Evolutionary conservation across 2,113 vertebrate genomes (phyloP), one percentile per base, ranked within the genome.

Genomic region (Spheniscus mendiculus): DNA sequence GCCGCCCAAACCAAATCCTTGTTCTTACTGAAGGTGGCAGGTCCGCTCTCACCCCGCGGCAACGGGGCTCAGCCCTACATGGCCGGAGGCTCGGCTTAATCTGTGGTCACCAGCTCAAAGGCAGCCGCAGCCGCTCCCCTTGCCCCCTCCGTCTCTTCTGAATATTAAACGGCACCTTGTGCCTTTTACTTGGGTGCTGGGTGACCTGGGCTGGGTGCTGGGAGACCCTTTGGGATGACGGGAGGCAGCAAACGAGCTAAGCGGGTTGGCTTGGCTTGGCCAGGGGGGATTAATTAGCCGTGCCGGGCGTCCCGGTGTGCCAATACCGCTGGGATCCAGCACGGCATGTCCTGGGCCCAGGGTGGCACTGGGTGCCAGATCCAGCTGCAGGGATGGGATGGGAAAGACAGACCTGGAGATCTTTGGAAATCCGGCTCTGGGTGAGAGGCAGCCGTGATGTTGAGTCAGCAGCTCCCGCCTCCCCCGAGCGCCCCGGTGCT

Each of bases 281-380:
- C 65, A 1, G 9, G 23, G 87, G 89, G 56, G n/a, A 14, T 91
- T 74, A 42, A 92, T 86, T 38, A 74, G 55, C 67, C 1, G 0
- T 4, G 50, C 42, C 0, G 6, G 29, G 49, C 65, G 74, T 13
- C 71, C 74, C 2, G 0, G 38, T 53, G 89, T 76, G 76, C 58
- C 76, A 95, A 81, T 32, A 45, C 7, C 10, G 0, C 87, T 40
- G 83, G 45, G 70, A 77, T 32, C 12, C 63, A 70, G 84, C 2
- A 0, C 2, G 23, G 58, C 93, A 29, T 5, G 74, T 17, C 91
- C 32, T 4, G 79, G 45, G 38, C 25, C n/a, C 36, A n/a, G 44
- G 34, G 23, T 44, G 52, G 56, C 63, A 56, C 30, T 0, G 2
- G 27, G 4, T 3, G n/a, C 36, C 0, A 1, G 45, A 42, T 73